Conservation (phyloP, 1,140 invertebrate species). For the Drosophila orena region DNA sequence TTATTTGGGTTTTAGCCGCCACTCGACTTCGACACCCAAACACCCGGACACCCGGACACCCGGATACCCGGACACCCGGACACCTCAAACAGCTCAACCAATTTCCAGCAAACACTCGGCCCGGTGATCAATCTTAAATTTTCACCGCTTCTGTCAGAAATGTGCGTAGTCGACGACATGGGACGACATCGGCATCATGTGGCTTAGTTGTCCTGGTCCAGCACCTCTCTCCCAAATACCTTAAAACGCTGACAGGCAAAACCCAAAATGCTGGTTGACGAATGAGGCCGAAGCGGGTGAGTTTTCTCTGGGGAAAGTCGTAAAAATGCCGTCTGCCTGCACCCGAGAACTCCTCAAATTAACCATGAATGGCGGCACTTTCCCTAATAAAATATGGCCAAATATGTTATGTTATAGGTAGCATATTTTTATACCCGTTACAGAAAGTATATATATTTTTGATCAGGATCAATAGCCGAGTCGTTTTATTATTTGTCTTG, state of each 20-base stretch:
- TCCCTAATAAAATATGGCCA: conserved; percentile 42
- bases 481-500: too few relatives aligned
- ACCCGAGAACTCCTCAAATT: conserved; percentile 50
- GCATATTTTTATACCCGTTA: too few relatives aligned
- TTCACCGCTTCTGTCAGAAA: conserved; percentile 84
- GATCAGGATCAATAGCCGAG: too few relatives aligned
- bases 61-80: conserved; percentile 32
- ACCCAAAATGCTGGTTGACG: conserved; percentile 74
- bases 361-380: conserved; percentile 67
- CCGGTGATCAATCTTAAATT: conserved; percentile 84
- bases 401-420: background rate
- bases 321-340: conserved; percentile 29
- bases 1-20: conserved; percentile 76
- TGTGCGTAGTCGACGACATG: conserved; percentile 74
- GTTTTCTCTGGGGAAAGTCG: conserved; percentile 51
- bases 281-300: conserved; percentile 46
- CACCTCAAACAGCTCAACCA: conserved; percentile 56
- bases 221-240: conserved; percentile 39
- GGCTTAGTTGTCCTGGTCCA: conserved; percentile 53
- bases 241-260: conserved; percentile 67
- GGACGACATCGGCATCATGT: conserved; percentile 66
- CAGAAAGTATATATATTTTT: too few relatives aligned
- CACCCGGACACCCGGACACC: conserved; percentile 34
- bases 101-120: conserved; percentile 72
- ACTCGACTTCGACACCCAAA: conserved; percentile 59